Evolutionary conservation across 2,888 invertebrate species (phyloP).

Genomic region (Drosophila longiperda): DNA sequence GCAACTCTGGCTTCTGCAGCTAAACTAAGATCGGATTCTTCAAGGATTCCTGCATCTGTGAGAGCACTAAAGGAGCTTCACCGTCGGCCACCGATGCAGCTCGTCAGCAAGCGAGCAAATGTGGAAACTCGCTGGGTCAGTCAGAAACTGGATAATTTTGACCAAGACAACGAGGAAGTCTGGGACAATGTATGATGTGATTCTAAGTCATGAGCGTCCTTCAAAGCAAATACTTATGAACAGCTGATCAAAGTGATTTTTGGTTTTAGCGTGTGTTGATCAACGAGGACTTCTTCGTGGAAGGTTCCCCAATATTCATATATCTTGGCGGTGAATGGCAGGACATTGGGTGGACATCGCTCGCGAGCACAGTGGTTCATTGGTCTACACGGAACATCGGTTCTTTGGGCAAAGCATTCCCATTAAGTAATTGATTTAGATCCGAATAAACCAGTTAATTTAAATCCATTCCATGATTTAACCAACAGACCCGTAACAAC

Average conservation of each 20-base stretch:
- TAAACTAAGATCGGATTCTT: constrained; percentile 14
- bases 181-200: constrained; percentile 84
- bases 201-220: not conserved
- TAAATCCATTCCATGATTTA: not conserved
- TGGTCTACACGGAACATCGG: constrained; percentile 91
- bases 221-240: too few relatives aligned
- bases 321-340: constrained; percentile 89
- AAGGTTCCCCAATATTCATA: constrained; percentile 87
- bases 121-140: constrained; percentile 84
- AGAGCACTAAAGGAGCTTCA: constrained; percentile 40
- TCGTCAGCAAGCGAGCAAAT: constrained; percentile 26
- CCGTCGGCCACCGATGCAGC: constrained; percentile 45
- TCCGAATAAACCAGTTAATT: not conserved
- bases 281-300: constrained; percentile 83
- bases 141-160: constrained; percentile 87
- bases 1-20: constrained; percentile 31
- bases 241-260: too few relatives aligned
- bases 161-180: constrained; percentile 85
- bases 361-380: constrained; percentile 86
- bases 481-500: constrained; percentile 41
- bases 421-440: constrained; percentile 86
- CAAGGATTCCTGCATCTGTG: constrained; percentile 41
- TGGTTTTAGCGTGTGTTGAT: constrained; percentile 84
- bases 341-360: constrained; percentile 88
- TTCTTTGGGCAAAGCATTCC: constrained; percentile 91